Evolutionary conservation across 2,888 invertebrate genomes (phyloP), one percentile per base, ranked within the genome.

Genomic region (Adelognathus sp.): DNA sequence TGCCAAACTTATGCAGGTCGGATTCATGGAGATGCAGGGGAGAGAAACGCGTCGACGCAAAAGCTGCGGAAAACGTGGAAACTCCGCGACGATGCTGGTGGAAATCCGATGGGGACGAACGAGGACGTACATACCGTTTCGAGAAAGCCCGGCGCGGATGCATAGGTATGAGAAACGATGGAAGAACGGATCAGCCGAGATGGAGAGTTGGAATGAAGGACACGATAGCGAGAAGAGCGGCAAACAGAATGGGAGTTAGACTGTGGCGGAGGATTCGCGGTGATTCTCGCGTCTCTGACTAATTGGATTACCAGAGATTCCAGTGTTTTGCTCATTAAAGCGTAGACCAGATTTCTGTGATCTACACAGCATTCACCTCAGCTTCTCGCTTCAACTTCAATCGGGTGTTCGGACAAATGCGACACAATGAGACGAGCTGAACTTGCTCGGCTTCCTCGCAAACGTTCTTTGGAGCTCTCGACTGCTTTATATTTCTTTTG

Each of bases 271-370:
- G 54, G 74, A 82, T 76, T 71, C 79, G 76, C 78, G 80, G 82
- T 85, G 82, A 85, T 85, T 85, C 85, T 70, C 81, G 85, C 73
- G 84, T 82, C 82, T 81, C 79, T 81, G 80, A 78, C 63, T 85
- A 84, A 85, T 84, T 84, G 86, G 86, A 86, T 86, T 86, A 85
- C 80, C 70, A 58, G 82, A 78, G 75, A 84, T 86, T 83, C 80
- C 78, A 36, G 69, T 82, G 81, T 82, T 86, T 86, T 85, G 84
- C 82, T 84, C 81, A 81, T 85, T 82, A 81, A 76, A 78, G 66
- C 73, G 77, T 69, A 76, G 71, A n/a, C n/a, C 73, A 56, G 72
- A 75, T 76, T 83, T 74, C 78, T 67, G 50, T 76, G 46, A 50
- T 76, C 61, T 54, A 36, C n/a, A 31, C 21, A 46, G 74, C 63